Base-by-base conservation (phyloP, 1,140 invertebrate genomes). In the Mamestra configurata region DNA sequence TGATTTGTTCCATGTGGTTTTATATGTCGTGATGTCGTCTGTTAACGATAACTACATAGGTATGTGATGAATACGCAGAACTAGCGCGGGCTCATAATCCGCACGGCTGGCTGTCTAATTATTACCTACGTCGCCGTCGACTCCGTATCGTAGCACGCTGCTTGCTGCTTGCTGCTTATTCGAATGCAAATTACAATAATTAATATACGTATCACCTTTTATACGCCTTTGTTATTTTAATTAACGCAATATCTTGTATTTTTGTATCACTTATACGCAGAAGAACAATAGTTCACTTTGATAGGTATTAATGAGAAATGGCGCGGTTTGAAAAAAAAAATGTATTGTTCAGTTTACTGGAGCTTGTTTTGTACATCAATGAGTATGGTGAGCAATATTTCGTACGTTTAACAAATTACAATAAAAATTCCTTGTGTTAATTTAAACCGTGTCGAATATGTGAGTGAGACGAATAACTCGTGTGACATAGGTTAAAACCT, bases 1-100 rank as follows among this genome's bases (percentile, higher is more conserved):
- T 76, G 79, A 83, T 86, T 37, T 79, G 72, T 82, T 79, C 80
- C 80, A 79, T 72, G 77, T 79, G 81, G 77, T 82, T 76, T 77
- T 79, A 75, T 55, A 66, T 80, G 49, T 78, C 76, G 57, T 78
- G 43, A 66, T 80, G 49, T 78, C 76, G 57, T 78, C 76, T 81
- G 80, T 78, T 78, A 78, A 73, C 76, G 70, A 66, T 79, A 76
- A 66, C 51, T 73, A 78, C 24, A 35, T 68, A 68, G 31, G 66
- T 75, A 40, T 75, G 77, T 79, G 43, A 77, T 35, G 68, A 76
- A 79, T 79, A 64, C 72, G 20, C 43, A 61, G 77, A 82, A 82
- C 40, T 66, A 59, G 8, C 51, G n/a, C 18, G n/a, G 57, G 40
- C 46, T 35, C 57, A 64, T 27, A 31, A 46, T 64, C 40, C 27